Evolutionary conservation across 2,888 invertebrate species (phyloP).

Genomic region (Mythimna loreyi): DNA sequence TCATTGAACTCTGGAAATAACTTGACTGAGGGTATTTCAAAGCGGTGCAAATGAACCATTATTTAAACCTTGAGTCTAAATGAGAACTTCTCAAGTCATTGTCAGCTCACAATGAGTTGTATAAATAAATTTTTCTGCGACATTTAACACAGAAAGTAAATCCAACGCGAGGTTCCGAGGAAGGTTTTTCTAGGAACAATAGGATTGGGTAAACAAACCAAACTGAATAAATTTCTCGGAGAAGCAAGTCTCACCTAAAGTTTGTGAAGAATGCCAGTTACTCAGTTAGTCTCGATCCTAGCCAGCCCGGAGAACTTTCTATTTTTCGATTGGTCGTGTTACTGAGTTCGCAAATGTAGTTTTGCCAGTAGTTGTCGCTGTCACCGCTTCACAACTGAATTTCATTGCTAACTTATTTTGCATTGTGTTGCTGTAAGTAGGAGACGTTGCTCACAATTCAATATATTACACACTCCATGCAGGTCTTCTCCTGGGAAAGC

Average conservation of each 20-base stretch:
- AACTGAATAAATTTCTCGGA: slow-evolving; percentile 81
- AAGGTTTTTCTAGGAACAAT: slow-evolving; percentile 64
- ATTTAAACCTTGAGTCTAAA: slow-evolving; percentile 49
- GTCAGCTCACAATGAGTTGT: slow-evolving; percentile 54
- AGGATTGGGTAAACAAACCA: slow-evolving; percentile 75
- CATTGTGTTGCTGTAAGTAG: slow-evolving; percentile 73
- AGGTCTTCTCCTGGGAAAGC: slow-evolving; percentile 28
- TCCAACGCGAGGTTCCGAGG: slow-evolving; percentile 34
- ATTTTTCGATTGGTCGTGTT: slow-evolving; percentile 89
- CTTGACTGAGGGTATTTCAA: slow-evolving; percentile 14
- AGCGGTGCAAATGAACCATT: slow-evolving; percentile 27
- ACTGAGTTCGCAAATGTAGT: slow-evolving; percentile 87
- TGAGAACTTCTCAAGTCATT: slow-evolving; percentile 30
- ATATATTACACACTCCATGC: slow-evolving; percentile 47
- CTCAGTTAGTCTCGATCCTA: slow-evolving; percentile 84
- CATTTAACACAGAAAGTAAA: slow-evolving; percentile 58
- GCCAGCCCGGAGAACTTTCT: slow-evolving; percentile 81
- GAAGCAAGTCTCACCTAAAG: slow-evolving; percentile 81
- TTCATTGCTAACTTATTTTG: slow-evolving; percentile 81
- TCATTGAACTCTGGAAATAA: slow-evolving; percentile 20
- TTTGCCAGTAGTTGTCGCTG: slow-evolving; percentile 81
- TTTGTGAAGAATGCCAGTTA: slow-evolving; percentile 88
- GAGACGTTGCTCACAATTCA: slow-evolving; percentile 53
- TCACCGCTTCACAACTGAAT: slow-evolving; percentile 80
- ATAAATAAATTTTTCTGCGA: slow-evolving; percentile 60